These are phyloP conservation scores for Macroteleia sp. DNA, from an alignment of 2,888 invertebrate genomes.

Conservation along the genomic window DNA sequence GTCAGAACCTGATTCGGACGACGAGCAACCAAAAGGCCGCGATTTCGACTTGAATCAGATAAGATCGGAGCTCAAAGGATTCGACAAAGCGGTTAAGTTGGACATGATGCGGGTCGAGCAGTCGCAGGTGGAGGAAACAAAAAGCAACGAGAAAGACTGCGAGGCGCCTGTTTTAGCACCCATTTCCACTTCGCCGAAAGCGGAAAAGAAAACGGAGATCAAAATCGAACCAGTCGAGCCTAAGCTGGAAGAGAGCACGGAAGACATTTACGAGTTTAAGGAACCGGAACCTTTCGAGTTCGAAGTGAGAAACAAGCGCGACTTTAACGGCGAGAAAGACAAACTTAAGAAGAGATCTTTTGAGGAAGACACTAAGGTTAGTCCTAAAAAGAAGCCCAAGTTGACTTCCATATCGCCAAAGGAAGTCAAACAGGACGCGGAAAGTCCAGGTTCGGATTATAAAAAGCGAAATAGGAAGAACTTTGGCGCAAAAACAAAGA, in stretches of 20 bases:
- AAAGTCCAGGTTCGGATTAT: conserved; percentile 44
- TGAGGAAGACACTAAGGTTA: conserved; percentile 76
- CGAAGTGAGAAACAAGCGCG: conserved; percentile 87
- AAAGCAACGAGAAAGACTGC: conserved; percentile 80
- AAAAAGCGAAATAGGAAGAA: conserved; percentile 75
- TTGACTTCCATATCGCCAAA: conserved; percentile 59
- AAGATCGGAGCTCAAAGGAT: conserved; percentile 92
- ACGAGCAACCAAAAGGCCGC: conserved; percentile 87
- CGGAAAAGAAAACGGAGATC: conserved; percentile 76
- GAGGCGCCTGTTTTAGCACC: conserved; percentile 7
- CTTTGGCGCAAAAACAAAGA: conserved; percentile 66
- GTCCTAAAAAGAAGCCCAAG: conserved; percentile 81
- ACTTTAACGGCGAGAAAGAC: conserved; percentile 77
- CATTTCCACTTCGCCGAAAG: conserved; percentile 69
- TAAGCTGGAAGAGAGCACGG: conserved; percentile 73
- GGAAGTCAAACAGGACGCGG: conserved; percentile 64
- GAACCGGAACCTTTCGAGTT: conserved; percentile 95
- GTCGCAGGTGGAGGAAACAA: conserved; percentile 84
- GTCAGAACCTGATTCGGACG: conserved; percentile 85
- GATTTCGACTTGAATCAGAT: conserved; percentile 94
- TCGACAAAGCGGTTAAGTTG: conserved; percentile 87
- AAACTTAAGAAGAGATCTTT: conserved; percentile 80
- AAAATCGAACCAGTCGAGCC: conserved; percentile 69
- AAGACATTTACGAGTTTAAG: conserved; percentile 94
- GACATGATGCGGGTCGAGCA: conserved; percentile 78